phyloP scores from a whole-genome alignment of 2,113 vertebrate species.

The Phaetusa simplex region DNA sequence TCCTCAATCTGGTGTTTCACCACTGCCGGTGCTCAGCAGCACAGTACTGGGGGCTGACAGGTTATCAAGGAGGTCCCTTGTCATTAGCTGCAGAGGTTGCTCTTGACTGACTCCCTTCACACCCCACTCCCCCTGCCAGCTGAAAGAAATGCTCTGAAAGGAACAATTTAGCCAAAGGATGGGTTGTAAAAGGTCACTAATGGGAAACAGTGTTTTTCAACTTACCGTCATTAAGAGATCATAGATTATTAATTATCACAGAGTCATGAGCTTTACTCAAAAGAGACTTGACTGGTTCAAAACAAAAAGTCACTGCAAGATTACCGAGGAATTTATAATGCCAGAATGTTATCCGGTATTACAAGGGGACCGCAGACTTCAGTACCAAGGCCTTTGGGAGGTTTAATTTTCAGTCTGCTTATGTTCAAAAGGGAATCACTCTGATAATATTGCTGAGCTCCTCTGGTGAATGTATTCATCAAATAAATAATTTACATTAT shows the following conservation, averaged over 20 bases:
- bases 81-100: background rate
- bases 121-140: background rate
- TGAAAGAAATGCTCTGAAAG: background rate
- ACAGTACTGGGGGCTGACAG: background rate
- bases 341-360: background rate
- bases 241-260: slow-evolving; percentile 62
- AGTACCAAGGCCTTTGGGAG: background rate
- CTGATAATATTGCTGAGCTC: background rate
- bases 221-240: slow-evolving; percentile 18
- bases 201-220: slow-evolving; percentile 41
- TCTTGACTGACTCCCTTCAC: background rate
- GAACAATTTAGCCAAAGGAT: background rate
- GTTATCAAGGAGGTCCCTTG: background rate
- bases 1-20: background rate
- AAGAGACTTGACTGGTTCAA: background rate
- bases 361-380: background rate
- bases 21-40: background rate
- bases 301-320: background rate
- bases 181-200: slow-evolving; percentile 39
- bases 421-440: background rate
- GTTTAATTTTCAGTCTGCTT: background rate
- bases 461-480: slow-evolving; percentile 46
- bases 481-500: slow-evolving; percentile 73
- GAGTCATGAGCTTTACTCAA: slow-evolving; percentile 15
- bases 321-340: background rate